A percentile compares a stretch with the other conserved stretches of the same genome.
These are phyloP conservation scores for Odocoileus hemionus DNA, from an alignment of 2,113 vertebrate species.

Conservation along the genomic window DNA sequence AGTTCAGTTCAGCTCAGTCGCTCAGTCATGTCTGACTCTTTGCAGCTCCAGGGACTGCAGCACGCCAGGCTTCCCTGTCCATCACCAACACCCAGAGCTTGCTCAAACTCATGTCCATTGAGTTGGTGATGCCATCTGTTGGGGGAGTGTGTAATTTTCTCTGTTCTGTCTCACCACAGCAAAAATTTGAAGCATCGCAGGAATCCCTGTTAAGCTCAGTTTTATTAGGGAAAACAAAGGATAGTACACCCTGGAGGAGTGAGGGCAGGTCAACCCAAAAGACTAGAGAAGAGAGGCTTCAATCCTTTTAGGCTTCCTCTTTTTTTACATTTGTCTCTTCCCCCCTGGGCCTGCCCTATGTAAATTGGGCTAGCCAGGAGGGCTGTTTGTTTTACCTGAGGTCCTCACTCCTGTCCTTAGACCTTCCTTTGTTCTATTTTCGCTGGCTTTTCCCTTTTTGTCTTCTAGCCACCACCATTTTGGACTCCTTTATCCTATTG, in stretches of 20 bases:
- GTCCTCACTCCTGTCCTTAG: not conserved
- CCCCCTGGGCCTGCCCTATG: not conserved
- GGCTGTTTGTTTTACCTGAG: not conserved
- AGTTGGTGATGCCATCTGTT: not conserved
- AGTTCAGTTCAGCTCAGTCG: not conserved
- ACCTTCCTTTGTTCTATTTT: not conserved
- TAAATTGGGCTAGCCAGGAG: not conserved
- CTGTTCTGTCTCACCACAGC: not conserved
- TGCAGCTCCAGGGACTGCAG: not conserved
- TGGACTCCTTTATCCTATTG: not conserved
- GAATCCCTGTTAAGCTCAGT: not conserved
- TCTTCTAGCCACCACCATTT: not conserved
- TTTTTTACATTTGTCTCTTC: not conserved
- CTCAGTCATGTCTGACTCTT: not conserved
- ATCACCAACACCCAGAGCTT: not conserved
- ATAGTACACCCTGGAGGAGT: not conserved
- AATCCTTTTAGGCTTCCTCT: not conserved
- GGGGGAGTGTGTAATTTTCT: not conserved
- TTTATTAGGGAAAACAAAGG: not conserved
- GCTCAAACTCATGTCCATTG: not conserved
- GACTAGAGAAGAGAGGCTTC: not conserved
- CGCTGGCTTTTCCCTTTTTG: fast-evolving
- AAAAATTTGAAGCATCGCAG: not conserved
- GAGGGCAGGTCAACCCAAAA: not conserved
- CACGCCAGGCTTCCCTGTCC: not conserved